Percentiles rank a stretch among this genome's conserved stretches.
Conservation (phyloP, 2,888 invertebrate species). For the Synanthedon myopaeformis region DNA sequence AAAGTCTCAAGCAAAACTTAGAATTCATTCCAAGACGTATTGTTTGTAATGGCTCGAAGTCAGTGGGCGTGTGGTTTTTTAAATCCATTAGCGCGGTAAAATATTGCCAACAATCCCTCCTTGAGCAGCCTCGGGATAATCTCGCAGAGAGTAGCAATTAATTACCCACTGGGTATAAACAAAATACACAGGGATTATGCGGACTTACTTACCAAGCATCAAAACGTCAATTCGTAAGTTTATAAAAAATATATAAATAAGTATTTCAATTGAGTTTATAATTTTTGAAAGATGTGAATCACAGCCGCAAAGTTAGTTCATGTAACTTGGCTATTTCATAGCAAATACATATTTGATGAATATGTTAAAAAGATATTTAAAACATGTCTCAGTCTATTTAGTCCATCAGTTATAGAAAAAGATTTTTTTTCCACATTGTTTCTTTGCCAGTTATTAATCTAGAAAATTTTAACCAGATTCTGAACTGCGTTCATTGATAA, state of each 20-base stretch:
- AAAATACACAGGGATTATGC: conserved; percentile 1
- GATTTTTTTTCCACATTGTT: too few species aligned
- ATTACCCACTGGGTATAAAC: conserved; percentile 1
- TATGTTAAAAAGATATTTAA: too few species aligned
- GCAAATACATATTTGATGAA: too few species aligned
- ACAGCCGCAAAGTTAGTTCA: too few species aligned
- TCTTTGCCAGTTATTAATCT: too few species aligned
- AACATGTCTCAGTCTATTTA: too few species aligned
- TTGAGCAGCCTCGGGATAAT: conserved; percentile 7
- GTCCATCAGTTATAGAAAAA: too few species aligned
- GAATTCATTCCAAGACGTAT: conserved; percentile 7
- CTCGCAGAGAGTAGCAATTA: not conserved
- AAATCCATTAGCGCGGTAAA: conserved; percentile 37
- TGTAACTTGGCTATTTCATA: too few species aligned
- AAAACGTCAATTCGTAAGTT: conserved; percentile 9
- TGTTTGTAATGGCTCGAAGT: conserved; percentile 5
- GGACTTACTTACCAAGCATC: conserved; percentile 4
- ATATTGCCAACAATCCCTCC: conserved; percentile 19
- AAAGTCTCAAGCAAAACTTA: conserved; percentile 3
- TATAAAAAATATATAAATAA: conserved; percentile 1
- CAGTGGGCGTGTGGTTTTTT: conserved; percentile 15
- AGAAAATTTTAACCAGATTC: too few species aligned
- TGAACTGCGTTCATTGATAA: too few species aligned
- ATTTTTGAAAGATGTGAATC: too few species aligned
- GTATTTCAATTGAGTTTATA: too few species aligned